Evolutionary conservation across 2,797 vertebrate genomes (phyloP), one percentile per base, ranked within the genome.

Genomic region (Dendrocincla fuliginosa): DNA sequence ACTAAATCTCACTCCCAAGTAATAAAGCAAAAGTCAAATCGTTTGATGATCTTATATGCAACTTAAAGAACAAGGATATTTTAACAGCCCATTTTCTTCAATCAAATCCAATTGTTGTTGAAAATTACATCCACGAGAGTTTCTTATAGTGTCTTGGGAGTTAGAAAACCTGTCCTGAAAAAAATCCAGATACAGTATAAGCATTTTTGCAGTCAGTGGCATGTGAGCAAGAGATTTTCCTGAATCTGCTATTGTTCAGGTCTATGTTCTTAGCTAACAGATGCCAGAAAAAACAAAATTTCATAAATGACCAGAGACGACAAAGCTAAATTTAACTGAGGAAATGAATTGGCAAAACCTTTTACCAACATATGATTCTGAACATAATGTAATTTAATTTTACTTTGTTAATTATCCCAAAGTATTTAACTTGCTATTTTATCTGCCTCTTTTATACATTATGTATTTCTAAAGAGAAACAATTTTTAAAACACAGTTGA

Each of bases 301-400:
- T 85, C 77, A 74, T 59, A 90, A 88, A 77, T 67, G 33, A 91
- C 41, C 50, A 68, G 61, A 82, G 71, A 90, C 0, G 0, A 80
- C 25, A 73, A 78, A 71, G 25, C 39, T 67, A 67, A 69, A 76
- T 35, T 71, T 53, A 81, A 92, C 32, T 74, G 53, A 84, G 70
- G 77, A 90, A 94, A 82, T 73, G 9, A 91, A 71, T 4, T 86
- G 52, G 77, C 81, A 90, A 92, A 93, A 78, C 14, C 22, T 86
- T 84, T 75, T 64, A 81, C 49, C 71, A 30, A 50, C 74, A 76
- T 76, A 67, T 28, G 53, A 69, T 84, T 86, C 63, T 52, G 30
- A 92, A 73, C 19, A 90, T n/a, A 84, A 39, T 33, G 27, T 68
- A 78, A 89, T 84, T 90, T 75, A 78, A 74, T 92, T 94, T 86